Evolutionary conservation across 2,797 vertebrate genomes (phyloP), one percentile per base, ranked within the genome.

Genomic region (Pseudotriccus pelzelni): DNA sequence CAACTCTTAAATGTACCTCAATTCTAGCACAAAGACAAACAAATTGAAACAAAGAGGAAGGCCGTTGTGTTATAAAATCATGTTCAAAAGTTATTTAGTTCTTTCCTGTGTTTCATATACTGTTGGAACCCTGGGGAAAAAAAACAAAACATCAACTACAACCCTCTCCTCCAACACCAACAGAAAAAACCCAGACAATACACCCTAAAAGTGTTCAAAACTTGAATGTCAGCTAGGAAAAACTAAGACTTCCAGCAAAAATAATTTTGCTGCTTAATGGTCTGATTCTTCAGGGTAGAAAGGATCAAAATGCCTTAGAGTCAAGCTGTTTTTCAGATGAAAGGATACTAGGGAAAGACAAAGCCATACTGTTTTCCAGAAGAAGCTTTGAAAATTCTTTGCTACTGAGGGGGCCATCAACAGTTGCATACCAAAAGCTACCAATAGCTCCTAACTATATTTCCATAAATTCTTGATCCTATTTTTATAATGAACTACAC

Each of bases 331-430:
- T 87, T 67, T 28, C 72, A 87, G 32, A 37, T 67, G 46, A 66
- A 87, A 92, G 41, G 25, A 68, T 47, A 75, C 36, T 7, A 25
- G 50, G 15, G 50, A 75, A 92, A 93, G 47, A 95, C 90, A 95
- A 95, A 91, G 90, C 76, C 36, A 49, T 34, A 78, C 36, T 84
- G 37, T 94, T 94, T 68, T 47, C 69, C 55, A 3, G 2, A 87
- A 84, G 50, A 12, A 96, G 53, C 47, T 93, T 20, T 81, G 39
- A 81, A 87, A 94, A 91, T 79, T 87, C 87, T 72, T 89, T 63
- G 58, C 69, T 66, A 7, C 27, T 16, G 22, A 66, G 23, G 10
- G 19, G 41, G 16, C 37, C 62, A 87, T 50, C 75, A 81, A 81
- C 43, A 92, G 55, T 19, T 27, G 20, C 79, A 81, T n/a, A 77